Evolutionary conservation across 1,140 invertebrate genomes (phyloP).

Genomic region (Chironomus tepperi): DNA sequence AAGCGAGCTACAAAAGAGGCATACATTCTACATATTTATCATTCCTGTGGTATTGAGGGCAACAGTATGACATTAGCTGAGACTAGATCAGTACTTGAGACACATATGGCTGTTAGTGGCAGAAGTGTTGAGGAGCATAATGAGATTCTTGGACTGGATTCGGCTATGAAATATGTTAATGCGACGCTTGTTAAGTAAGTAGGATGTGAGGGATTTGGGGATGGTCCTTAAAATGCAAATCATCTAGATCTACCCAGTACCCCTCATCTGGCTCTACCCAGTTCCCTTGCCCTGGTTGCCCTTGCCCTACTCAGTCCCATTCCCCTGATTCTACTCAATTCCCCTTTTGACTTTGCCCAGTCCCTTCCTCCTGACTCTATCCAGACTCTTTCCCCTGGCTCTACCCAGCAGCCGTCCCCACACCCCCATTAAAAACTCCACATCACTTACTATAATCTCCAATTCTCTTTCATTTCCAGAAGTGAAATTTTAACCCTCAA

Average conservation of each 20-base stretch:
- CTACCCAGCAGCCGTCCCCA: too few relatives aligned
- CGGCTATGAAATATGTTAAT: conserved; percentile 93
- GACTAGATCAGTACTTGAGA: conserved; percentile 87
- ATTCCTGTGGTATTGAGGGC: conserved; percentile 95
- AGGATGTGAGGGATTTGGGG: too few relatives aligned
- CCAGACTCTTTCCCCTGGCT: too few relatives aligned
- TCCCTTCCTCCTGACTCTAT: too few relatives aligned
- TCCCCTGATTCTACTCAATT: too few relatives aligned
- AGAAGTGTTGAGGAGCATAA: conserved; percentile 96
- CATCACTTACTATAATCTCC: not conserved
- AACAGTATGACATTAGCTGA: conserved; percentile 94
- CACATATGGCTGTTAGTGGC: conserved; percentile 81
- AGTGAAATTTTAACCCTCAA: conserved; percentile 64
- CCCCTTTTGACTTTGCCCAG: too few relatives aligned
- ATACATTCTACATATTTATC: conserved; percentile 94
- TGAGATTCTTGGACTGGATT: conserved; percentile 88
- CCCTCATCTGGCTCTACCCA: too few relatives aligned
- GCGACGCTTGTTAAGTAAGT: conserved; percentile 65
- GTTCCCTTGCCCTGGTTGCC: too few relatives aligned
- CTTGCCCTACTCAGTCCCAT: too few relatives aligned
- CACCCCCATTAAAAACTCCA: too few relatives aligned
- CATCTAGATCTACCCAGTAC: too few relatives aligned
- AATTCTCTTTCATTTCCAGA: conserved; percentile 37
- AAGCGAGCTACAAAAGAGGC: conserved; percentile 85
- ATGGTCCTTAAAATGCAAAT: too few relatives aligned